Evolutionary conservation across 2,797 vertebrate genomes (phyloP).

Genomic region (Rhadinocentrus ornatus): DNA sequence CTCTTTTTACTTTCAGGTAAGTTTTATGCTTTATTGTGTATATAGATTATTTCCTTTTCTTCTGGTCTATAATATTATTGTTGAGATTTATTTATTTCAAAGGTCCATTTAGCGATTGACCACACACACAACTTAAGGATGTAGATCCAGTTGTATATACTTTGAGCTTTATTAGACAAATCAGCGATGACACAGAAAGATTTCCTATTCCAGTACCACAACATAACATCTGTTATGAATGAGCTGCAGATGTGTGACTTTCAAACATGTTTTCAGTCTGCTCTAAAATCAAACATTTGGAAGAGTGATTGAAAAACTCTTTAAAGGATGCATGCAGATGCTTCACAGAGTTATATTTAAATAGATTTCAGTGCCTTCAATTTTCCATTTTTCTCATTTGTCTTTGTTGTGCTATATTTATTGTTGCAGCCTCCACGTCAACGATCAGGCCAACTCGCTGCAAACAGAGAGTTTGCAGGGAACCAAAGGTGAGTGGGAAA

Average conservation of each 20-base stretch:
- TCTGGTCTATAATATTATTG: neutral
- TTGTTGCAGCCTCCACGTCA: constrained; percentile 40
- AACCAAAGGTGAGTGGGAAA: constrained; percentile 40
- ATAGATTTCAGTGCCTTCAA: neutral
- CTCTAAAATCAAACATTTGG: neutral
- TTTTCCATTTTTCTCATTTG: neutral
- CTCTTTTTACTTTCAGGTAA: neutral
- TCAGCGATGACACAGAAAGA: neutral
- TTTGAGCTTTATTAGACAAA: no score
- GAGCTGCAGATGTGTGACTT: neutral
- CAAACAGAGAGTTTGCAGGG: constrained; percentile 21
- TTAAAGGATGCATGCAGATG: neutral
- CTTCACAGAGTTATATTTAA: neutral
- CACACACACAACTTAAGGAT: neutral
- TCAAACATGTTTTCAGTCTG: neutral
- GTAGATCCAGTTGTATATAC: no score
- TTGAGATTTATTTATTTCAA: neutral
- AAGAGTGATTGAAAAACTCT: neutral
- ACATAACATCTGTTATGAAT: neutral
- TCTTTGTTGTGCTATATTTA: neutral
- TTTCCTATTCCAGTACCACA: neutral
- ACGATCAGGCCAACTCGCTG: constrained; percentile 53
- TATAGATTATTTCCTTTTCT: neutral
- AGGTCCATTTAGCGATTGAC: neutral
- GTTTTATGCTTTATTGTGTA: neutral